These are phyloP conservation scores for Latrodectus elegans DNA, from an alignment of 2,888 invertebrate genomes.

Conservation along the genomic window DNA sequence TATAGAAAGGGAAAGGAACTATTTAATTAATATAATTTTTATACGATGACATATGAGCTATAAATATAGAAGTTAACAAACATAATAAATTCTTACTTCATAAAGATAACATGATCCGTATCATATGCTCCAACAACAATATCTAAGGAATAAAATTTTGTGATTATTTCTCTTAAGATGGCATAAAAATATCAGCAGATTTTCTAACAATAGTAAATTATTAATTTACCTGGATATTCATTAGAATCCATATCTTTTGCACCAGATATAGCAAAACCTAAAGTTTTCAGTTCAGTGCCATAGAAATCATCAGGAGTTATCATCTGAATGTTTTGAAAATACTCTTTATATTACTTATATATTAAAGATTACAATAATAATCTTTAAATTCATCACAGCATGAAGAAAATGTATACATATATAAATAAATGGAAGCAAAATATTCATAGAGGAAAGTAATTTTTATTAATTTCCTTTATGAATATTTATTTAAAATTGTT, in stretches of 20 bases:
- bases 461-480: too few species aligned
- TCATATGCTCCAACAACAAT: slow-evolving; percentile 94
- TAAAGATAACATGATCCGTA: slow-evolving; percentile 86
- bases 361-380: neutral
- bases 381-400: neutral
- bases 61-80: neutral
- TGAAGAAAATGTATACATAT: too few species aligned
- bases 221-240: slow-evolving; percentile 81
- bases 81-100: slow-evolving; percentile 77
- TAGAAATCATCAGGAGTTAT: slow-evolving; percentile 76
- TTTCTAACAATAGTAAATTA: too few species aligned
- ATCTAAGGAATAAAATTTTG: slow-evolving; percentile 77
- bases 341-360: neutral
- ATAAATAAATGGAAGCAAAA: too few species aligned
- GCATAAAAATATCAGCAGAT: too few species aligned
- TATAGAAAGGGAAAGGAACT: too few species aligned
- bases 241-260: slow-evolving; percentile 95
- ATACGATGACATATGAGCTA: too few species aligned
- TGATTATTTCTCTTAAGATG: too few species aligned
- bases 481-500: too few species aligned
- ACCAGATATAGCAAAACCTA: slow-evolving; percentile 95
- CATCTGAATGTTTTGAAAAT: slow-evolving; percentile 74
- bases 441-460: too few species aligned
- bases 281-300: slow-evolving; percentile 81
- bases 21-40: too few species aligned